These are phyloP conservation scores for Eupsilia transversa DNA, from an alignment of 2,888 invertebrate genomes.

Conservation along the genomic window DNA sequence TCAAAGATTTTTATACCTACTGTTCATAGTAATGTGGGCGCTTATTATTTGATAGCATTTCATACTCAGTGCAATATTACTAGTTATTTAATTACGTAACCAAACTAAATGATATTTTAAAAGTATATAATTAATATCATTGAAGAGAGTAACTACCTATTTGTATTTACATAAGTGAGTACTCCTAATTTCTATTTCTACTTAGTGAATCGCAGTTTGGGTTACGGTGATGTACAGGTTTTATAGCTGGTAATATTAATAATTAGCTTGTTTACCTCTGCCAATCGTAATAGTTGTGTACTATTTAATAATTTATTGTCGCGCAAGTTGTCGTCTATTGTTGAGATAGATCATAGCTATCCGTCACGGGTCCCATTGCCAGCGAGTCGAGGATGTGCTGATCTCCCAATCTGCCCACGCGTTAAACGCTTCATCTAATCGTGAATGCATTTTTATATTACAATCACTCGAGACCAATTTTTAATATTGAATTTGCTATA, in stretches of 20 bases:
- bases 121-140: constrained; percentile 87
- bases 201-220: constrained; percentile 87
- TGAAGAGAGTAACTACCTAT: constrained; percentile 89
- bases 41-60: constrained; percentile 91
- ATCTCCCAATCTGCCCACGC: constrained; percentile 68
- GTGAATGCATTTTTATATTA: constrained; percentile 87
- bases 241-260: constrained; percentile 90
- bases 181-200: constrained; percentile 85
- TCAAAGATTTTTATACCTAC: constrained; percentile 86
- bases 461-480: constrained; percentile 90
- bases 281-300: constrained; percentile 90
- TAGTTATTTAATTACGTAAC: constrained; percentile 91
- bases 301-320: constrained; percentile 90
- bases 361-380: constrained; percentile 79
- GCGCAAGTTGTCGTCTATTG: constrained; percentile 88
- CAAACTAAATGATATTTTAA: constrained; percentile 91
- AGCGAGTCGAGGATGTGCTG: constrained; percentile 66
- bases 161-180: constrained; percentile 89
- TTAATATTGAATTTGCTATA: constrained; percentile 88
- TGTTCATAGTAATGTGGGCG: constrained; percentile 87
- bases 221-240: constrained; percentile 90
- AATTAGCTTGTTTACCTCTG: constrained; percentile 90
- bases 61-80: constrained; percentile 92
- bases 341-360: constrained; percentile 90
- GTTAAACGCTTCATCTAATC: constrained; percentile 83